Conservation (phyloP, 2,797 vertebrate genomes). For the Acestrorhynchus altus region DNA sequence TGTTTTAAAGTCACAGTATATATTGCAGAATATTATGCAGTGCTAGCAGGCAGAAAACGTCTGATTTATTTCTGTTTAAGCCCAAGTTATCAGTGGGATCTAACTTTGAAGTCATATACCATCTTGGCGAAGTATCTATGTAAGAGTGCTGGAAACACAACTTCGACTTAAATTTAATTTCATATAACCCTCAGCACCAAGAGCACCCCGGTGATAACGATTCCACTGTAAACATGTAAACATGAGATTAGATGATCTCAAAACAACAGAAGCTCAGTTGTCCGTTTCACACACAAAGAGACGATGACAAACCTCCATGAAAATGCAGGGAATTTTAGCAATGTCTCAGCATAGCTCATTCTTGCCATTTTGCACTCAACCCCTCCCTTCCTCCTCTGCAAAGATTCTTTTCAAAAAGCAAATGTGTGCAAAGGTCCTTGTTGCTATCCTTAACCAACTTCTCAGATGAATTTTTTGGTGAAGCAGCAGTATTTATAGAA, state of each 20-base stretch:
- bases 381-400: constrained; percentile 3
- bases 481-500: constrained; percentile 11
- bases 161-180: too few species aligned
- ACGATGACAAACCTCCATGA: background rate
- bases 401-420: background rate
- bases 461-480: background rate
- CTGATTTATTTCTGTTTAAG: too few species aligned
- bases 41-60: too few species aligned
- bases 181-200: background rate
- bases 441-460: background rate
- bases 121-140: too few species aligned
- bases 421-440: background rate
- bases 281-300: background rate
- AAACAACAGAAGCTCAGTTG: background rate
- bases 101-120: too few species aligned
- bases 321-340: constrained; percentile 2
- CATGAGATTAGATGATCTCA: background rate
- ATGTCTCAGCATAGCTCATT: background rate
- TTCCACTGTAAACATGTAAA: background rate
- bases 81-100: too few species aligned
- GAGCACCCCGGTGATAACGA: too few species aligned
- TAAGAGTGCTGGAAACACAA: too few species aligned
- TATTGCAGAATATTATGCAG: too few species aligned
- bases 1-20: too few species aligned
- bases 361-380: background rate